Base-by-base conservation (phyloP, 2,888 invertebrate species). In the Sympetrum striolatum region DNA sequence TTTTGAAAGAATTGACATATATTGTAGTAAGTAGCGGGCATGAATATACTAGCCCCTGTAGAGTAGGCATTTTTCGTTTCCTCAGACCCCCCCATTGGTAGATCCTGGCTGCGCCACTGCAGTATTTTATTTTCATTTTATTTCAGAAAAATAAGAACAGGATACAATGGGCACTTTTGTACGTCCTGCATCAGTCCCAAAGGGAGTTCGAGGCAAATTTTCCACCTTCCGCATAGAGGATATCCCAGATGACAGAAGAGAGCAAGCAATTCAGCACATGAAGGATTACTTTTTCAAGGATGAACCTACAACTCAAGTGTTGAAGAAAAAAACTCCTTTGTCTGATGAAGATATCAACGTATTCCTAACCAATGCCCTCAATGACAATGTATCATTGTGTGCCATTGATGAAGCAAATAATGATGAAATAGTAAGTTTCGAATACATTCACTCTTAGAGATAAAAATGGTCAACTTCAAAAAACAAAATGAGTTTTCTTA, bases 241-340 rank as follows among this genome's bases (percentile, higher is more conserved):
- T n/a, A 81, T 81, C n/a, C 81, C 81, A 44, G 81, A 81, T n/a
- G n/a, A 44, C 48, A 81, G 25, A 44, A 81, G 81, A 48, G 48
- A 81, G 4, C 39, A 44, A 25, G 81, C 81, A 25, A 44, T 44
- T 5, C 18, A 81, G 48, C 39, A 37, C 48, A 39, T 81, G 37
- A 44, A 15, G 2, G 81, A 81, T 25, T 35, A 39, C 44, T 81
- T 81, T 48, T 81, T 44, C 81, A 81, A 81, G 44, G 81, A 81
- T 48, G 81, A 81, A 10, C 81, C 81, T 14, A n/a, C 44, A 22
- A 39, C 44, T 8, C 6, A 18, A n/a, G n/a, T 81, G 1, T 12
- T 81, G 37, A n/a, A 6, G n/a, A 44, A 48, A 81, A 81, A n/a
- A 12, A 14, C 81, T 44, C 39, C n/a, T 2, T 81, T 81, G 10